Evolutionary conservation across 2,797 vertebrate species (phyloP), one percentile per base, ranked within the genome.

Genomic region (Chromis chromis): DNA sequence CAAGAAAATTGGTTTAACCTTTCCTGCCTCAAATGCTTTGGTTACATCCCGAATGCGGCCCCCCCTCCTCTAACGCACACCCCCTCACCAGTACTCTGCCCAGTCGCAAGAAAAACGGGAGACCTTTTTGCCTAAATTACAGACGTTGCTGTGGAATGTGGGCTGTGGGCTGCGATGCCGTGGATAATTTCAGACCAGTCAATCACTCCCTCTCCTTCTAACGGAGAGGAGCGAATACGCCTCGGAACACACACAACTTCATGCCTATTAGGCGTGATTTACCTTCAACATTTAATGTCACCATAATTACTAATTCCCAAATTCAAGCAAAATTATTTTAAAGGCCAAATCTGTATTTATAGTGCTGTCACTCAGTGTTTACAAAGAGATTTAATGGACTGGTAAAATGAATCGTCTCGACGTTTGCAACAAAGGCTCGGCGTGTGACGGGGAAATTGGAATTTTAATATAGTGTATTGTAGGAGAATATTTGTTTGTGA

Each of bases 1-100:
- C 86, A 82, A 85, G 89, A 89, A 92, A 93, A 94, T 92, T 91
- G 93, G 85, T 93, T 94, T 93, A 93, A 91, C 92, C 90, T 88
- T 91, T 89, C 74, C 73, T 76, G 78, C 80, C 82, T 86, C 68
- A 59, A 85, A 88, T 49, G 73, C 84, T 89, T 90, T 75, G 55
- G 84, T 76, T 84, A 76, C 86, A 66, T 82, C 77, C 81, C 75
- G 90, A 91, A 93, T 87, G 85, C 80, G 68, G 33, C 73, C 76
- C 60, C 65, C 75, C 79, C 64, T 82, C 70, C 74, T 82, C 55
- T 58, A 36, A 56, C 60, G 22, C 61, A 46, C 55, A 24, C 24
- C 4, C 52, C 17, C 65, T 4, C 49, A 57, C 22, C 67, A 13
- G 63, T n/a, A 46, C 67, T 77, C 76, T 73, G 73, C 76, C 59